A percentile compares a stretch with the other conserved stretches of the same genome.
Evolutionary conservation across 2,797 vertebrate species (phyloP).

Genomic region (Rhinichthys osculus): DNA sequence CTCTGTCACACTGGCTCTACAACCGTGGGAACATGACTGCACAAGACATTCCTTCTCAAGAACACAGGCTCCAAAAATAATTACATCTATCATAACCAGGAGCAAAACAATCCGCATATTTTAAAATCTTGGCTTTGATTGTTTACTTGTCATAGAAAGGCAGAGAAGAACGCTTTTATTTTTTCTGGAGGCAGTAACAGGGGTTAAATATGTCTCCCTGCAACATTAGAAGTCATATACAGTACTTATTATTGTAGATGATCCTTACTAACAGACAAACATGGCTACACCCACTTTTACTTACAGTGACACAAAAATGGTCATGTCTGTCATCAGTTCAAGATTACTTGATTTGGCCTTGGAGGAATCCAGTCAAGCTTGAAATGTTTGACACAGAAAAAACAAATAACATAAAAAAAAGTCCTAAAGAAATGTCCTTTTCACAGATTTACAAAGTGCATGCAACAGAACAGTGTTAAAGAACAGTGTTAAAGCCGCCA

Average conservation of each 20-base stretch:
- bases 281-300: conserved; percentile 34
- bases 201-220: neutral
- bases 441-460: neutral
- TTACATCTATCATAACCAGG: conserved; percentile 5
- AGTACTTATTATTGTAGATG: neutral
- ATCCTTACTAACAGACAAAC: conserved; percentile 6
- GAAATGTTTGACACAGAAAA: conserved; percentile 23
- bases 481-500: neutral
- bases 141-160: neutral
- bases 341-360: conserved; percentile 32
- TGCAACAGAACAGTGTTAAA: neutral
- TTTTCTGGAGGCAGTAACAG: neutral
- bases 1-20: conserved; percentile 3
- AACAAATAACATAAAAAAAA: conserved; percentile 4
- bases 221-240: neutral
- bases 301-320: conserved; percentile 18
- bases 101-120: conserved; percentile 23
- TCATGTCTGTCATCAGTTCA: conserved; percentile 19
- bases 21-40: conserved; percentile 28
- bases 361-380: conserved; percentile 42
- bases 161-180: neutral
- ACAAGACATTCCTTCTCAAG: neutral
- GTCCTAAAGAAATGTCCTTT: neutral
- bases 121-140: conserved; percentile 17
- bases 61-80: conserved; percentile 23